Base-by-base conservation (phyloP, 1,140 invertebrate species). In the Spodoptera litura region DNA sequence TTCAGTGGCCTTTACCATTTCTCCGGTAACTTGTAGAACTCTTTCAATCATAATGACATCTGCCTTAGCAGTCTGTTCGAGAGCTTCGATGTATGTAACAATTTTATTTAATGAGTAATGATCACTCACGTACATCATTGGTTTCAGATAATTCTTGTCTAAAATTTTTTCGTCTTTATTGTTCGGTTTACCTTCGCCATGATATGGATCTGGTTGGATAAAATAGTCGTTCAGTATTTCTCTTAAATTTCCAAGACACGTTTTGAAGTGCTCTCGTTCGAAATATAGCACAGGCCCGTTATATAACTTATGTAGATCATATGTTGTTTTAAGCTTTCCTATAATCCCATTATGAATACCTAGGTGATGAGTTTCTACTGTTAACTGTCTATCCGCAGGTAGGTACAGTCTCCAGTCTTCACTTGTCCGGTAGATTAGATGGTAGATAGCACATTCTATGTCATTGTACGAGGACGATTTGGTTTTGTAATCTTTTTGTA, bases 391-490 rank as follows among this genome's bases (percentile, higher is more conserved):
- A 25, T 55, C 66, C 76, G 62, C 71, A n/a, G 81, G 76, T 49
- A 78, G 66, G 75, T 78, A 83, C 44, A 83, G 51, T 11, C 64
- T 61, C 81, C 81, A 83, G 8, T 80, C 75, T 25, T 49, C 78
- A 44, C 15, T 80, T n/a, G 68, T 62, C 15, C 80, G 76, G 64
- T 80, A 80, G 38, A 76, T 76, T 55, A 78, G 78, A 93, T 78
- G 95, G 95, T 83, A 95, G 93, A 79, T 88, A 89, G 58, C 78
- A 95, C 53, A 87, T 96, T 20, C 82, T 25, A 81, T 75, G 20
- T 75, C 56, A 52, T 81, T 70, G 61, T 81, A 83, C 44, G 68
- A 44, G n/a, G 52, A 53, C 31, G 51, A 31, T 38, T 3, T 5
- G 13, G 11, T 38, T 64, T 15, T n/a, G 13, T 64, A 44, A 0